phyloP scores from a whole-genome alignment of 2,113 vertebrate species.

The Spizaetus ornatus region DNA sequence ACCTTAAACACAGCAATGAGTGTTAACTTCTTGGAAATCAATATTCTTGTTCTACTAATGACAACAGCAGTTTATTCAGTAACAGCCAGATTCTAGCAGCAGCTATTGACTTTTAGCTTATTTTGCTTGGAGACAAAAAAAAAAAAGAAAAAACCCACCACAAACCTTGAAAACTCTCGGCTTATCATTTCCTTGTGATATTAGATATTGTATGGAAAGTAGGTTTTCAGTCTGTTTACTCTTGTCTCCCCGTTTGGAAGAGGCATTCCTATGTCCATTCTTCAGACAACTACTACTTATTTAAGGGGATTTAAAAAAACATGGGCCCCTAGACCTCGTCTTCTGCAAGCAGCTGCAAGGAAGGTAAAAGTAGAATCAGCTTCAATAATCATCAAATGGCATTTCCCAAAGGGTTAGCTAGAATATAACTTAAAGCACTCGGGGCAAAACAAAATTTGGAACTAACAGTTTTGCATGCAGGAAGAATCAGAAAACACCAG shows the following conservation, averaged over 20 bases:
- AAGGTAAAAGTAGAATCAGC: neutral
- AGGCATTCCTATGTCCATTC: neutral
- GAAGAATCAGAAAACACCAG: neutral
- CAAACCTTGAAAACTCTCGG: neutral
- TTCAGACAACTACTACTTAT: neutral
- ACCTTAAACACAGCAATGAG: neutral
- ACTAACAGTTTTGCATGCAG: neutral
- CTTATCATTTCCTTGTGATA: neutral
- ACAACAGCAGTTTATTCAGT: neutral
- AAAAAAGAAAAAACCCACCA: neutral
- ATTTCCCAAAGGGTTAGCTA: neutral
- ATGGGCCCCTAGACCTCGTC: neutral
- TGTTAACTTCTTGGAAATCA: neutral
- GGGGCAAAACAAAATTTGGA: neutral
- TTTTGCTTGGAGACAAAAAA: neutral
- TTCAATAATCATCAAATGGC: neutral
- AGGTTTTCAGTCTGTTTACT: neutral
- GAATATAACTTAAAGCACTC: neutral
- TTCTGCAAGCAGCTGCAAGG: neutral
- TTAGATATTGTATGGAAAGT: neutral
- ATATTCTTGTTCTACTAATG: neutral
- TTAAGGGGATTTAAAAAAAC: neutral
- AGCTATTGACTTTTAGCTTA: neutral
- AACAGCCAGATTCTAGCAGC: neutral
- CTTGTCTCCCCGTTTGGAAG: neutral